Conservation (phyloP, 2,797 vertebrate species). For the Cichlasoma orientale region DNA sequence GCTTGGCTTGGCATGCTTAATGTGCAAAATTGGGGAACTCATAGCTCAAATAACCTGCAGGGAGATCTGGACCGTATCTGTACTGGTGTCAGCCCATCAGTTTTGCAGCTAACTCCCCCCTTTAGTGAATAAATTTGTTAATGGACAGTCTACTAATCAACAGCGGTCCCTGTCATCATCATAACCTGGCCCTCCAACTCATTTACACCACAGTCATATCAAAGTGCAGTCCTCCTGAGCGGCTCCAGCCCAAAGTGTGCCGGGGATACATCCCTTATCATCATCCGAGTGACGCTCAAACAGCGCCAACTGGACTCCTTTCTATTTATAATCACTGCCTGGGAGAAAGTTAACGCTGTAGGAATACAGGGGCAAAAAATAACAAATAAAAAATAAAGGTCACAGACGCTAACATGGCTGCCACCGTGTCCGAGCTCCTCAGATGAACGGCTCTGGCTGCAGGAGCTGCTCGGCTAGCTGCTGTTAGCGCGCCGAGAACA, state of each 20-base stretch:
- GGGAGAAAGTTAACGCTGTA: too few relatives aligned
- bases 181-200: background rate
- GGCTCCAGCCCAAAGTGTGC: background rate
- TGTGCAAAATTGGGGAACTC: background rate
- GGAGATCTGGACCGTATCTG: background rate
- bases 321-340: rapidly evolving
- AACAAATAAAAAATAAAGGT: background rate
- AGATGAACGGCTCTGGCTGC: conserved; percentile 32
- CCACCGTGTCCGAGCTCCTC: conserved; percentile 29
- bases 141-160: background rate
- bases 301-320: background rate
- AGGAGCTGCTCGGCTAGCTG: conserved; percentile 58
- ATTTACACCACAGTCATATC: background rate
- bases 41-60: background rate
- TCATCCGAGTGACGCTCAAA: background rate
- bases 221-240: background rate
- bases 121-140: background rate
- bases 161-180: background rate
- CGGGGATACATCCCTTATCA: background rate
- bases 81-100: background rate
- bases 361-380: background rate
- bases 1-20: background rate
- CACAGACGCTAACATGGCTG: conserved; percentile 59
- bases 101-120: background rate
- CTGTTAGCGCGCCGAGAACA: conserved; percentile 31